Base-by-base conservation (phyloP, 2,797 vertebrate genomes). In the Halcyon chelicuti region DNA sequence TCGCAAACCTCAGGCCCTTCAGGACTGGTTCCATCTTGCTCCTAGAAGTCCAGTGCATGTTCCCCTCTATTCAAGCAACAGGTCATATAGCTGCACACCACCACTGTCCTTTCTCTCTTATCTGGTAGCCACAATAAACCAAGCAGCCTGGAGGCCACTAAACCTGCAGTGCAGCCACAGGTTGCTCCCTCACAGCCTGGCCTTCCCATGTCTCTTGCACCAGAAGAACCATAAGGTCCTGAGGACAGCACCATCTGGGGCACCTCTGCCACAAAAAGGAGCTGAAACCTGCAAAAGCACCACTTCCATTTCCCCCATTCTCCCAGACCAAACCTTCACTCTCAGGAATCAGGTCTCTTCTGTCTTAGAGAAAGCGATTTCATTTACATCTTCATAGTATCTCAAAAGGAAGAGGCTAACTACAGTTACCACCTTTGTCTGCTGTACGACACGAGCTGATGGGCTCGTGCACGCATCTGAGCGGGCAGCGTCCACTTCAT, bases 391-490 rank as follows among this genome's bases (percentile, higher is more conserved):
- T 65, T 71, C 44, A 12, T 52, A 49, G 72, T 5, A 35, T 17
- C 62, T 58, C 25, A 37, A 65, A 86, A 81, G 54, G 46, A 88
- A 67, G 62, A 83, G n/a, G n/a, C 29, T 70, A 70, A 51, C 83
- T 35, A 46, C 13, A 26, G 39, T 26, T 61, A n/a, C 22, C 79
- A 68, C 37, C 66, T 2, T 7, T 54, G n/a, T 49, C 54, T 75
- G 29, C 57, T 33, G 2, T 5, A 14, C 2, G 12, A 49, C 77
- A 62, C 0, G 0, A 88, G 37, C 39, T n/a, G 11, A 49, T 22
- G 57, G 57, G 57, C 23, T 54, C 5, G 0, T 12, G 15, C 7
- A 8, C 3, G 15, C 20, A 9, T 42, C 49, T 66, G 35, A 63
- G 44, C 51, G 37, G 89, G 61, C 37, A 88, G 26, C 0, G 0